Base-by-base conservation (phyloP, 2,797 vertebrate species). In the Brachyalestes nurse region DNA sequence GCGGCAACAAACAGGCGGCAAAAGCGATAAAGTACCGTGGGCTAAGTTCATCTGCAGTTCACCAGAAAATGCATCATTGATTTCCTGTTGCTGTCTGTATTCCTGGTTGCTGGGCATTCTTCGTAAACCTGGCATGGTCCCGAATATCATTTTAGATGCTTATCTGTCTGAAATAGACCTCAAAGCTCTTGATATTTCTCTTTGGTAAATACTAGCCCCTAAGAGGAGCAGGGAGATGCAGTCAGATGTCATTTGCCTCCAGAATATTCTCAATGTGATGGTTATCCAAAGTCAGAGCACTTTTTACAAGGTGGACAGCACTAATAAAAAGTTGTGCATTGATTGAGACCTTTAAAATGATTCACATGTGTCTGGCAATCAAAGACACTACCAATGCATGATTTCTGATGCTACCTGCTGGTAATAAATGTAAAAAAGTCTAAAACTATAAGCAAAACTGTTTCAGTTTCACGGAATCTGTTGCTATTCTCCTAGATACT, bases 21-120 rank as follows among this genome's bases (percentile, higher is more conserved):
- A 83, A 88, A 65, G 67, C 71, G 38, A 75, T 87, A 87, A 90
- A 88, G 87, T 88, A 89, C 81, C 38, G 5, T 84, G 86, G 79
- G 79, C 82, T 81, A 86, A 88, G 90, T 92, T 93, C 89, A 90
- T 88, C 80, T 74, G 83, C 86, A 87, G 90, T 91, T 92, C 91
- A 89, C 79, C 79, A 86, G 86, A 88, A 90, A 91, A 87, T 85
- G 84, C 85, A 87, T 86, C 79, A 88, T 88, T 88, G 90, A 92
- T 90, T 89, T 88, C 69, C 77, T 81, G 83, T 83, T 86, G 17
- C 23, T 13, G 13, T 86, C 87, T 80, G 76, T 58, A 49, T 77
- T 81, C 58, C 72, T 83, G 85, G 74, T n/a, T 28, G 58, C 45
- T 81, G 9, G 38, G 55, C 17, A 17, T 34, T n/a, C 17, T 51